Conservation (phyloP, 1,140 invertebrate species). For the Drosophila bocqueti region DNA sequence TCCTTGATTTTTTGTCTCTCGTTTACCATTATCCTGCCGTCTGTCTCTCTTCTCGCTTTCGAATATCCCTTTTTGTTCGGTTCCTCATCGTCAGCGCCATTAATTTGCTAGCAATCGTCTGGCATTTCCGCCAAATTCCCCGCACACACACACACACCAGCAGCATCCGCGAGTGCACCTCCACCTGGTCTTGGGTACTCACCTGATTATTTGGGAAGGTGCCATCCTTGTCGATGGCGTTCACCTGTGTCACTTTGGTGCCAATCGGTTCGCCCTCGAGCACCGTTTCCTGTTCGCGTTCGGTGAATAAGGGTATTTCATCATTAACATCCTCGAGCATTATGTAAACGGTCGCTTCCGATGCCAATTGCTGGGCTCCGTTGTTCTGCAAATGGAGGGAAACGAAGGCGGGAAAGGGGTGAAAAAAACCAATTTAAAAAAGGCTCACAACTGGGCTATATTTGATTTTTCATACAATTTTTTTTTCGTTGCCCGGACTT, state of each 20-base stretch:
- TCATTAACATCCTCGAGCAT: constrained; percentile 98
- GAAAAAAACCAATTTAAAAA: constrained; percentile 33
- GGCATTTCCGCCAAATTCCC: constrained; percentile 56
- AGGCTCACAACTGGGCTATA: neutral
- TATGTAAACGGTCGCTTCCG: constrained; percentile 96
- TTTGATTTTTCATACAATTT: constrained; percentile 28
- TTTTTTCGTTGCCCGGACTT: neutral
- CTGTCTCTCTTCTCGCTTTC: constrained; percentile 11
- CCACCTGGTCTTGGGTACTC: constrained; percentile 70
- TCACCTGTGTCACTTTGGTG: constrained; percentile 97
- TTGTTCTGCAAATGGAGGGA: constrained; percentile 90
- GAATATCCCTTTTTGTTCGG: constrained; percentile 3
- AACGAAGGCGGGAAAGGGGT: neutral
- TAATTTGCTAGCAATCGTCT: constrained; percentile 69
- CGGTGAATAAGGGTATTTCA: constrained; percentile 97
- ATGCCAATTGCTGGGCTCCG: constrained; percentile 96
- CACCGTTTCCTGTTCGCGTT: constrained; percentile 97
- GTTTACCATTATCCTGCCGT: neutral
- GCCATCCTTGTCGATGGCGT: constrained; percentile 98
- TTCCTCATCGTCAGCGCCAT: constrained; percentile 32
- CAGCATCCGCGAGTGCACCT: neutral
- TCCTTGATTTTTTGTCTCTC: neutral
- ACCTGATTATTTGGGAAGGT: constrained; percentile 97
- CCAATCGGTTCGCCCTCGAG: constrained; percentile 97
- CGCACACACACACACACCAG: neutral